Evolutionary conservation across 2,888 invertebrate species (phyloP), one percentile per base, ranked within the genome.

Genomic region (Thymelicus acteon): DNA sequence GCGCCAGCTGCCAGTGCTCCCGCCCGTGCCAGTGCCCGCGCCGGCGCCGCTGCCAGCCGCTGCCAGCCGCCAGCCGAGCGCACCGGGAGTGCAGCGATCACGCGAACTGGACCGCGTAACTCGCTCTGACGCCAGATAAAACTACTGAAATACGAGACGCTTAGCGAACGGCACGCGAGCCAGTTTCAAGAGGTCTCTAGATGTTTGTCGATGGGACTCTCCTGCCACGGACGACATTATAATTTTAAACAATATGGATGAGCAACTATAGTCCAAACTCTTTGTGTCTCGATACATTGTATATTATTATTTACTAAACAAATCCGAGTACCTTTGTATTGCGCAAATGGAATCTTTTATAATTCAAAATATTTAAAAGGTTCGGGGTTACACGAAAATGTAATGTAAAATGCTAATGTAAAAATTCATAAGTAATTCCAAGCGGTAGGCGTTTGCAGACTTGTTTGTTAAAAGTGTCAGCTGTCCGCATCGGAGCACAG

Each of bases 91-190:
- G 39, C 63, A 19, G 37, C 62, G 62, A 49, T 62, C 48, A 62
- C 63, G 63, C 39, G 63, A 58, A 64, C 52, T 40, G 39, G 39
- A 52, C 52, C 52, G 63, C 31, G 37, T 63, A 52, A 63, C 52
- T 52, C 63, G 63, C 63, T 48, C 62, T 48, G 62, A 62, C 62
- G 62, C 52, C 63, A 63, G 63, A 63, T 63, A 63, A 63, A 63
- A 63, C 63, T 63, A 39, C 63, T 40, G 39, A 52, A 63, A 64
- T 52, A 49, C 63, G 39, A 47, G 61, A 64, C 63, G 63, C 15
- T 19, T 52, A 64, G 52, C 40, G 63, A 52, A 64, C 52, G 48
- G 52, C 54, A 64, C 39, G 52, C 63, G 37, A 64, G 63, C 37
- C 52, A 40, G 12, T 40, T 64, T 52, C 54, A 24, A 54, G 39